Base-by-base conservation (phyloP, 2,888 invertebrate species). In the Lottia scabra region DNA sequence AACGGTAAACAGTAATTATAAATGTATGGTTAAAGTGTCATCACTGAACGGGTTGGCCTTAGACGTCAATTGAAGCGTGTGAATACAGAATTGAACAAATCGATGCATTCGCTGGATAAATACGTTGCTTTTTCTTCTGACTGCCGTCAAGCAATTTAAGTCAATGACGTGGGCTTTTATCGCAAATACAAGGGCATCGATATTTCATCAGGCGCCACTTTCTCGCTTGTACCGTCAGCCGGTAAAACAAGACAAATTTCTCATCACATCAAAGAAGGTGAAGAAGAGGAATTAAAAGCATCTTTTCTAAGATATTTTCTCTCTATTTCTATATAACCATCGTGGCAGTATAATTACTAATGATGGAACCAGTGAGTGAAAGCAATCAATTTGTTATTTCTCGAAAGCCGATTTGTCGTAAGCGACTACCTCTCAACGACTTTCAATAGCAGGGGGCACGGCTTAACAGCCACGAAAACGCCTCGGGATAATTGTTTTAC, bases 241-340 rank as follows among this genome's bases (percentile, higher is more conserved):
- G 72, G 63, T 56, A 68, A 26, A 63, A 67, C 67, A 64, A 64
- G 63, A 65, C 30, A 70, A 63, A 67, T 67, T 72, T 75, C 75
- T 70, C 72, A 72, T 65, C 70, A 75, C 72, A 68, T 72, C 75
- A 72, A 72, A 72, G 72, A 64, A 46, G 38, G 45, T 48, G 26
- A 67, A 44, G 65, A 70, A 48, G 70, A 65, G 43, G 72, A 75
- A 75, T 75, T 75, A 72, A 75, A 75, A 75, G 75, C 70, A 70
- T 75, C 70, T 72, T 38, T 72, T 44, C 64, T 64, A 65, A 56
- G 65, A 64, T 56, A 64, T 65, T 69, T 70, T 70, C 48, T 56
- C 23, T 38, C 38, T 38, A 38, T 38, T 38, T 38, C 38, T 38
- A 38, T 38, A 38, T 38, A 38, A 6, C 38, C 56, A 23, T 56